These are phyloP conservation scores for Drosophila mauritiana DNA, from an alignment of 1,140 invertebrate species.

Conservation along the genomic window DNA sequence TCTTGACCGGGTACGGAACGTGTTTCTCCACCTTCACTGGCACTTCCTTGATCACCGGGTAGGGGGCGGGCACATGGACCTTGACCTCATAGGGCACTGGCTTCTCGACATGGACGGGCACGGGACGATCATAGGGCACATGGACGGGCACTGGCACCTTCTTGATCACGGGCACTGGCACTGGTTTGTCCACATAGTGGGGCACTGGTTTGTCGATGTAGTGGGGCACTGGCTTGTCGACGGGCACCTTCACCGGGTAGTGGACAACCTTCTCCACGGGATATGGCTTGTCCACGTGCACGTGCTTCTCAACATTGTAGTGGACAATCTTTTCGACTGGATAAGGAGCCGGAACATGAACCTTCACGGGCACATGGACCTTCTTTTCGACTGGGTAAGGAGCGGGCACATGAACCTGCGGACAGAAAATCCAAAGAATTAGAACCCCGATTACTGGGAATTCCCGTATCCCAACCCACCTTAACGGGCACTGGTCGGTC, in stretches of 20 bases:
- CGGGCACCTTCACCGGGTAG: conserved; percentile 89
- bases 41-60: conserved; percentile 85
- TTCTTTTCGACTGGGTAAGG: conserved; percentile 88
- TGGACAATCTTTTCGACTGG: conserved; percentile 90
- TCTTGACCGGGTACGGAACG: conserved; percentile 86
- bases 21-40: conserved; percentile 86
- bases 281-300: conserved; percentile 88
- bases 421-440: neutral
- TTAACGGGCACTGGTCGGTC: conserved; percentile 88
- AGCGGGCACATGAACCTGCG: conserved; percentile 88
- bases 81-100: conserved; percentile 87
- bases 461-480: conserved; percentile 21
- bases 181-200: conserved; percentile 88
- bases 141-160: conserved; percentile 86
- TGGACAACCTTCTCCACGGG: conserved; percentile 90
- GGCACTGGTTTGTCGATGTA: conserved; percentile 88
- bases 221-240: conserved; percentile 88
- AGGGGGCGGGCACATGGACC: conserved; percentile 86
- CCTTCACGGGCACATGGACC: conserved; percentile 89
- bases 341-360: conserved; percentile 89
- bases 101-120: conserved; percentile 87
- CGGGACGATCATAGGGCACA: conserved; percentile 87
- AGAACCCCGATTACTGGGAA: neutral
- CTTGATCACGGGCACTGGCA: conserved; percentile 87
- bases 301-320: conserved; percentile 88